Evolutionary conservation across 2,113 vertebrate species (phyloP), one percentile per base, ranked within the genome.

Genomic region (Indicator maculatus): DNA sequence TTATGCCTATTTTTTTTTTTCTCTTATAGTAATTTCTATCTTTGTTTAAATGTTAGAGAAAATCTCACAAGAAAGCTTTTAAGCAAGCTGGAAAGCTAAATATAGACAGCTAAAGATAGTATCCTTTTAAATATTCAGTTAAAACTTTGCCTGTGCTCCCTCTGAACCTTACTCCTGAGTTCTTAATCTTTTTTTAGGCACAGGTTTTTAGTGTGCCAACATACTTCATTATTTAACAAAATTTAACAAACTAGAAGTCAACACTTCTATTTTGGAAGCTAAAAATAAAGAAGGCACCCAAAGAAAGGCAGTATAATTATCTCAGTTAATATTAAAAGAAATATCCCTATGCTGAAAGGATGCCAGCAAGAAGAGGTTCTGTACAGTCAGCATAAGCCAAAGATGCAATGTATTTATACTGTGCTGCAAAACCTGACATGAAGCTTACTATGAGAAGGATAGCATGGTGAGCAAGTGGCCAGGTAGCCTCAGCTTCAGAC

Each of bases 71-170:
- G 84, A 92, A 95, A 80, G 50, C 77, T 86, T 94, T 86, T 89
- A 83, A 93, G 76, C 14, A 90, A 83, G 64, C 23, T 59, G 50
- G 59, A 83, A 72, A 79, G 39, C 81, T 96, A 97, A 93, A 95
- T 92, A 95, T 93, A 97, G 88, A 63, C 24, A 86, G 69, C 91
- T 96, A 96, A 97, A 96, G 61, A 94, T 96, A 97, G 95, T 45
- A 92, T 77, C 83, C 47, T 95, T 94, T 97, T 83, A 96, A 97
- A 94, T 95, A 97, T 97, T 95, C 81, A 96, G 52, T 72, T 85
- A 97, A 93, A 95, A 93, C 64, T 50, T 77, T 84, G 60, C 45
- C 16, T 82, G 80, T 55, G 90, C 92, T 94, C 74, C 78, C 69
- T 95, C 78, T 97, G 95, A 96, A 96, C 91, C 83, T 89, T 89